Evolutionary conservation across 1,140 invertebrate genomes (phyloP), one percentile per base, ranked within the genome.

Genomic region (Whitmania pigra): DNA sequence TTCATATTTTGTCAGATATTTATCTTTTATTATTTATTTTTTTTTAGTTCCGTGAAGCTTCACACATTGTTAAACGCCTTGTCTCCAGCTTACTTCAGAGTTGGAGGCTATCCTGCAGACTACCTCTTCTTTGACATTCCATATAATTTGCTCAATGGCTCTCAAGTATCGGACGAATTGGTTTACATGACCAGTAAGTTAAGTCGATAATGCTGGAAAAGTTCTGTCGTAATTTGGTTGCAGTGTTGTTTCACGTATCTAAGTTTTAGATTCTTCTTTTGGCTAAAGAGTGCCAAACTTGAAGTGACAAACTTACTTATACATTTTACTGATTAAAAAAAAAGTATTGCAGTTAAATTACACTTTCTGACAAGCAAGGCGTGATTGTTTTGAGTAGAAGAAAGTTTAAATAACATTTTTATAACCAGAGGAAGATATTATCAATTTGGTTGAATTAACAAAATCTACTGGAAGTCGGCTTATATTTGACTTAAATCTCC

Each of bases 71-170:
- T 73, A 68, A 29, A 43, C 18, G 17, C 49, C 11, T 20, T 73
- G 36, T 73, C 73, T 17, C 73, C 73, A 25, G 69, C 69, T 9
- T 18, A 71, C 11, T 29, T 73, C 9, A 49, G 73, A n/a, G 54
- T 72, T 27, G 73, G 73, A 40, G 73, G 73, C 55, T 54, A 53
- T 53, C 57, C 69, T 6, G 73, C 73, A 22, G 73, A 73, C 69
- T 72, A 27, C 17, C 22, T 67, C n/a, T 71, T 71, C 69, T 73
- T 73, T 63, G 68, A 73, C 36, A 54, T 31, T 25, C 54, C 69
- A 18, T 27, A 43, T 13, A 66, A 70, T 25, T 36, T 60, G 31
- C 36, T 73, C 25, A 70, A 70, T 18, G n/a, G n/a, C 17, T 20
- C 54, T 69, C 22, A 43, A 9, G 60, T 73, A 18, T 25, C n/a